phyloP scores from a whole-genome alignment of 2,113 vertebrate species.

The Hiodon tergisus region DNA sequence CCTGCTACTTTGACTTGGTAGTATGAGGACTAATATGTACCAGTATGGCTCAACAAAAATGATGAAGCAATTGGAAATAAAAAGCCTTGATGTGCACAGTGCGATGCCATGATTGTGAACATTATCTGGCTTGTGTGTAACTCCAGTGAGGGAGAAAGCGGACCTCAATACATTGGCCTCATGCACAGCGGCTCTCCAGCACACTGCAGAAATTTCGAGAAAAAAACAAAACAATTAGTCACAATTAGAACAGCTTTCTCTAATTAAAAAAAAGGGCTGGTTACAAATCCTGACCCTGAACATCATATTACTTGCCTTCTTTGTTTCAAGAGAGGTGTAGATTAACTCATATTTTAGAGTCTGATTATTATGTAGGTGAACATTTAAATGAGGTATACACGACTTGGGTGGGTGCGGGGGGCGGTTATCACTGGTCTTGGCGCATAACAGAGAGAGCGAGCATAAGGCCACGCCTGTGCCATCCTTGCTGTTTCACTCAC shows the following conservation, averaged over 20 bases:
- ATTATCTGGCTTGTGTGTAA: neutral
- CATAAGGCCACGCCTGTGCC: conserved; percentile 48
- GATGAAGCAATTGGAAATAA: conserved; percentile 14
- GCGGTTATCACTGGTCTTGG: conserved; percentile 59
- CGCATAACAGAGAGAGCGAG: conserved; percentile 3
- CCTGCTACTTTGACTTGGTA: conserved; percentile 36
- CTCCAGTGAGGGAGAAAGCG: neutral
- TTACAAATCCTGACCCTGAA: conserved; percentile 18
- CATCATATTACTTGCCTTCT: neutral
- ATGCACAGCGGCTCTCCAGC: neutral
- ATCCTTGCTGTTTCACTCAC: conserved; percentile 64
- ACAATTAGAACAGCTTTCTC: neutral
- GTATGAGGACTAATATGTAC: conserved; percentile 46
- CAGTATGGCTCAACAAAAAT: conserved; percentile 40
- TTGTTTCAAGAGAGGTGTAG: neutral
- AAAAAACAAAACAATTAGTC: conserved; percentile 7
- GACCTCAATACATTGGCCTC: neutral
- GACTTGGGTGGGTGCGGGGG: conserved; percentile 68
- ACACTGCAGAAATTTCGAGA: neutral
- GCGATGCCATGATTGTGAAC: neutral
- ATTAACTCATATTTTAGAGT: neutral
- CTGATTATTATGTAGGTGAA: conserved; percentile 21
- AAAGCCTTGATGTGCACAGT: neutral
- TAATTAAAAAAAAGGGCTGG: neutral
- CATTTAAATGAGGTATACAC: conserved; percentile 71